Evolutionary conservation across 2,113 vertebrate species (phyloP).

Genomic region (Antidorcas marsupialis): DNA sequence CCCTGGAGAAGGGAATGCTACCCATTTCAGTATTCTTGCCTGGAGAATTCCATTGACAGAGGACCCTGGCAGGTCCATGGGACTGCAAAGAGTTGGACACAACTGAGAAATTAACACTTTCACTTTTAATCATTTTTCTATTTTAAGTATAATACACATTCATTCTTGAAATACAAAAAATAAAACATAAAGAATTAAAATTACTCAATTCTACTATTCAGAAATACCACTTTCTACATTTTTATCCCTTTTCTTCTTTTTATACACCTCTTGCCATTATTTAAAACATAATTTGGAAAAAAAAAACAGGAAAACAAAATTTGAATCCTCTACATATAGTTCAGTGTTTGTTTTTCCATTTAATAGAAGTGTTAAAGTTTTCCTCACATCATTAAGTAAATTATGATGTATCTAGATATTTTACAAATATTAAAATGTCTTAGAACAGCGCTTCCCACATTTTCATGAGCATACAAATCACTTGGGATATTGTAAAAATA

Average conservation of each 20-base stretch:
- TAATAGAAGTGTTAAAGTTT: not conserved
- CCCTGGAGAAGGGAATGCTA: not conserved
- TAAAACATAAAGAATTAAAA: not conserved
- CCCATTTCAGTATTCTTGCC: not conserved
- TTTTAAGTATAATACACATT: not conserved
- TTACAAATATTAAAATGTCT: not conserved
- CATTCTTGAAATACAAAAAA: not conserved
- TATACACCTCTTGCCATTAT: not conserved
- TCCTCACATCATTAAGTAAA: not conserved
- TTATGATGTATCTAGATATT: not conserved
- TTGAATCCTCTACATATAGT: not conserved
- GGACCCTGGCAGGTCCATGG: not conserved
- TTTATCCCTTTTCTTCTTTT: not conserved
- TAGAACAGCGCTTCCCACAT: not conserved
- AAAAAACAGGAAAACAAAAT: not conserved
- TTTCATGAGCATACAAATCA: not conserved
- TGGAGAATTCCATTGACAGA: not conserved
- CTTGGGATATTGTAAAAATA: not conserved
- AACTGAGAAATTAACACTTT: not conserved
- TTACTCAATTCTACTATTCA: not conserved
- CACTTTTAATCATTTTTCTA: not conserved
- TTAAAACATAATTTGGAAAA: not conserved
- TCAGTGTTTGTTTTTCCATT: not conserved
- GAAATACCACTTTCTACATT: not conserved
- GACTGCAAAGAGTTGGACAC: not conserved